These are phyloP conservation scores for Hypsibius dujardini DNA, from an alignment of 1,140 invertebrate genomes.

Conservation along the genomic window DNA sequence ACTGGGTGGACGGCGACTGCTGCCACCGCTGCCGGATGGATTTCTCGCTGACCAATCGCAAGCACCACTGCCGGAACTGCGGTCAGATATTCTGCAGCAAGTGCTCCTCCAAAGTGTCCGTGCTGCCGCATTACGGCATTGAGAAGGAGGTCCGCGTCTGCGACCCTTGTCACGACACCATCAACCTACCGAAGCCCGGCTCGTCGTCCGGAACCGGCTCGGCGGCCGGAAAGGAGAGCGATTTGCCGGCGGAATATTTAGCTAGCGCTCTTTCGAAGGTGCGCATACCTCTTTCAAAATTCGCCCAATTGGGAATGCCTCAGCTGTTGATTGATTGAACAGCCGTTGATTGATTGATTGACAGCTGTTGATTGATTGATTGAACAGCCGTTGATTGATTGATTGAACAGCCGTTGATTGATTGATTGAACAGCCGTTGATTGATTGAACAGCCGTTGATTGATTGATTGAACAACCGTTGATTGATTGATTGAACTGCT, in stretches of 20 bases:
- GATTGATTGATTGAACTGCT: too few relatives aligned
- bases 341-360: not conserved
- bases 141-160: slow-evolving; percentile 96
- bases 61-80: slow-evolving; percentile 88
- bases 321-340: not conserved
- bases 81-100: slow-evolving; percentile 89
- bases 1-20: slow-evolving; percentile 84
- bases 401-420: not conserved
- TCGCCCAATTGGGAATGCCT: not conserved
- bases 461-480: too few relatives aligned
- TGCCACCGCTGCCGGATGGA: slow-evolving; percentile 74
- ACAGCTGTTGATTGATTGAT: not conserved
- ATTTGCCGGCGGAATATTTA: slow-evolving; percentile 63
- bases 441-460: too few relatives aligned
- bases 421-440: not conserved
- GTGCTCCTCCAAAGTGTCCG: slow-evolving; percentile 69
- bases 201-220: slow-evolving; percentile 19
- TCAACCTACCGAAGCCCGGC: slow-evolving; percentile 47
- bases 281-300: not conserved
- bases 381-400: not conserved
- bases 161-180: slow-evolving; percentile 75
- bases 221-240: slow-evolving; percentile 41
- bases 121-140: slow-evolving; percentile 93
- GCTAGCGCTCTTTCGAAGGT: slow-evolving; percentile 41
- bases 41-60: slow-evolving; percentile 64